Base-by-base conservation (phyloP, 2,113 vertebrate species). In the Oreochromis aureus region DNA sequence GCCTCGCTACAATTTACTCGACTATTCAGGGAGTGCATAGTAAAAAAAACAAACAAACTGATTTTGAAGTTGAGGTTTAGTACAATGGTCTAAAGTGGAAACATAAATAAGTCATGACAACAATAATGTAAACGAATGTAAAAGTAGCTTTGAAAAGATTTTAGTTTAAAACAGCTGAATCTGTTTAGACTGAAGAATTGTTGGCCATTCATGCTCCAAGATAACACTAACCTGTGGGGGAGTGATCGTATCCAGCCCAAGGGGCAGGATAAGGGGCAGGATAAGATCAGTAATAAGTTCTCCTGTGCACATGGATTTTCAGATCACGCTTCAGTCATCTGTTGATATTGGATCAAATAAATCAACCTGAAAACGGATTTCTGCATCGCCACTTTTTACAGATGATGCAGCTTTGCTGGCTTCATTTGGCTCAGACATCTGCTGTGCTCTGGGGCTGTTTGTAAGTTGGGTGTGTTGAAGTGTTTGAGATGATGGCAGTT, bases 311-410 rank as follows among this genome's bases (percentile, higher is more conserved):
- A n/a, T 63, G 61, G 10, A 53, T 82, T 13, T 48, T 61, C 53
- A 48, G 34, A n/a, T 51, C 16, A 54, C 41, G 41, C 7, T 46
- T 82, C 53, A 39, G 51, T 55, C 10, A 34, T 32, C 53, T 80
- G 80, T 18, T 89, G 48, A 69, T 86, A 79, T 53, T 79, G 34
- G 58, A 83, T 84, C 44, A 79, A 61, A 83, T 81, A 4, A 79
- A 63, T 87, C 69, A 81, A 39, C 59, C 30, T 34, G 53, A 83
- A 88, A 89, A 86, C 5, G 18, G 41, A 89, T 86, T 91, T 84
- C 53, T 85, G 63, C 87, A 53, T 82, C 13, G 2, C 36, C 34
- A 86, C 44, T 15, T 82, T 32, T 58, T 88, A 54, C 79, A 86
- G 66, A 80, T 82, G 76, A 86, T 24, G n/a, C 39, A 46, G 56